Conservation (phyloP, 2,797 vertebrate species). For the Cephalopachus bancanus region DNA sequence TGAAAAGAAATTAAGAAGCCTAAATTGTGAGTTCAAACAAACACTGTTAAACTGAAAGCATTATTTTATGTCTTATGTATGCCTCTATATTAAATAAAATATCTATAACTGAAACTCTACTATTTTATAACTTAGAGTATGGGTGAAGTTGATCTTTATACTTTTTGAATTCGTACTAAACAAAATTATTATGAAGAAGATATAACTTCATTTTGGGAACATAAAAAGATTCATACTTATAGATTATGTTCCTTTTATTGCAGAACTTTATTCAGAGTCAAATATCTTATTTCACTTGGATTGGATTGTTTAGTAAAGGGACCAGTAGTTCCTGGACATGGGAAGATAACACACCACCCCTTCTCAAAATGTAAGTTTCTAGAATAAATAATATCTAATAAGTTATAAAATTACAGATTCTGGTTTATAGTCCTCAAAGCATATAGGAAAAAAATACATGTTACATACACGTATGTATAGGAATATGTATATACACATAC, state of each 20-base stretch:
- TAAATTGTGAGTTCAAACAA: neutral
- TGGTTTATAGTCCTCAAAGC: neutral
- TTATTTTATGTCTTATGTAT: too few species aligned
- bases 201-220: neutral
- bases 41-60: neutral
- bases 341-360: constrained; percentile 5
- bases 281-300: constrained; percentile 7
- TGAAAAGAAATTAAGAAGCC: neutral
- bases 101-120: neutral
- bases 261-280: constrained; percentile 42
- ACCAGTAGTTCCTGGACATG: fast-evolving
- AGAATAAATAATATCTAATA: neutral
- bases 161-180: neutral
- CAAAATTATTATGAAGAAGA: neutral
- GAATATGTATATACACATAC: neutral
- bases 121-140: neutral
- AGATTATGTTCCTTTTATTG: neutral
- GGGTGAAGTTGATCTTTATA: neutral
- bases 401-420: neutral
- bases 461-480: too few species aligned
- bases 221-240: neutral
- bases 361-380: constrained; percentile 18
- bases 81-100: neutral
- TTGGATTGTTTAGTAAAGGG: constrained; percentile 31
- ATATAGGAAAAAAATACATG: neutral